A percentile compares a stretch with the other conserved stretches of the same genome.
These are phyloP conservation scores for Xiphias gladius DNA, from an alignment of 2,113 vertebrate genomes.

Conservation along the genomic window DNA sequence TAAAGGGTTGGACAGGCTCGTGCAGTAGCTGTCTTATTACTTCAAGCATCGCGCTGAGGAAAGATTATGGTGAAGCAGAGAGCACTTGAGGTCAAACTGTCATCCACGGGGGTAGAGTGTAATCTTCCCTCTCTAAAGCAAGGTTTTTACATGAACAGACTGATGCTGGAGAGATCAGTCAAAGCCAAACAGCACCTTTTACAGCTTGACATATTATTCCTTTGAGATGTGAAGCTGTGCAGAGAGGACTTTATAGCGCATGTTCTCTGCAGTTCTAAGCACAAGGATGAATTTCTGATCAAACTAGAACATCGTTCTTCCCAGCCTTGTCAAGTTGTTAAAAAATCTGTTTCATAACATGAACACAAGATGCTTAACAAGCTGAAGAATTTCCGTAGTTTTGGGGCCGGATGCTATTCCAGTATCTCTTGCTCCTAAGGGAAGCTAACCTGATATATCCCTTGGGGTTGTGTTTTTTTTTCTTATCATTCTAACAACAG, in stretches of 20 bases:
- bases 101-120: constrained; percentile 8
- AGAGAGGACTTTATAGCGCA: neutral
- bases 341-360: constrained; percentile 49
- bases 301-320: neutral
- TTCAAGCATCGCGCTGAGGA: constrained; percentile 9
- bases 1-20: neutral
- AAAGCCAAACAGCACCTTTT: constrained; percentile 23
- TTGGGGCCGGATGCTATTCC: constrained; percentile 60
- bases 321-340: constrained; percentile 10
- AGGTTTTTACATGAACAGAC: constrained; percentile 16
- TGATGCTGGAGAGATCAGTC: neutral
- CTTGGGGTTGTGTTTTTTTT: constrained; percentile 33
- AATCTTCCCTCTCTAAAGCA: constrained; percentile 17
- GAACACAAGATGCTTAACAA: constrained; percentile 66
- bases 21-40: constrained; percentile 24
- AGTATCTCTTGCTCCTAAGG: constrained; percentile 52
- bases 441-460: constrained; percentile 54
- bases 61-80: constrained; percentile 9
- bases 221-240: neutral
- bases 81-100: constrained; percentile 16
- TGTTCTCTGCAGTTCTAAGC: constrained; percentile 12
- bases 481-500: constrained; percentile 32
- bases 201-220: neutral
- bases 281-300: constrained; percentile 20
- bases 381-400: constrained; percentile 67